These are phyloP conservation scores for Gallinago nigripennis DNA, from an alignment of 2,797 vertebrate species.

Conservation along the genomic window DNA sequence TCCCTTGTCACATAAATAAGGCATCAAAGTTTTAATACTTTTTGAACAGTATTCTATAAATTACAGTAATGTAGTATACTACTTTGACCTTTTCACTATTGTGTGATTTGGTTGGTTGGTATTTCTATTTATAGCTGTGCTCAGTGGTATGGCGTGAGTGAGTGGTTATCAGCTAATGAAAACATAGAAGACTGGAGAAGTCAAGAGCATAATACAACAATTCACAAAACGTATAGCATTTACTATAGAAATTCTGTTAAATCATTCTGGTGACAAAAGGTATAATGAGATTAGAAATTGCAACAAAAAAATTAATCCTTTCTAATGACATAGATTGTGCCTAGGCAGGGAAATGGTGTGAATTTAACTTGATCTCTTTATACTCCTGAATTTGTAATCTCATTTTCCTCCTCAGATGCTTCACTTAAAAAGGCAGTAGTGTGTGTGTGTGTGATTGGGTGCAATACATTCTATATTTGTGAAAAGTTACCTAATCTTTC, in stretches of 20 bases:
- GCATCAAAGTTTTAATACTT: constrained; percentile 64
- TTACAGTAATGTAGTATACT: constrained; percentile 66
- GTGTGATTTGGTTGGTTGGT: constrained; percentile 72
- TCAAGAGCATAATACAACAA: constrained; percentile 41
- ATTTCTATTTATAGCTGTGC: constrained; percentile 71
- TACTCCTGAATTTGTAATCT: constrained; percentile 60
- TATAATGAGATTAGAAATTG: constrained; percentile 76
- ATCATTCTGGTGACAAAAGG: constrained; percentile 72
- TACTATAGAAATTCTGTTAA: constrained; percentile 69
- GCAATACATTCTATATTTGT: constrained; percentile 18
- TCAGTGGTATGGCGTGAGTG: constrained; percentile 47
- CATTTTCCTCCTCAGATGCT: constrained; percentile 50
- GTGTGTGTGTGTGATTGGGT: neutral
- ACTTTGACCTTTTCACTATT: constrained; percentile 74
- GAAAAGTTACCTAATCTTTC: constrained; percentile 49
- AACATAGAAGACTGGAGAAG: constrained; percentile 63
- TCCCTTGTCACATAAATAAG: constrained; percentile 64
- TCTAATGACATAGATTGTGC: constrained; percentile 62
- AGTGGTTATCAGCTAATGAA: constrained; percentile 71
- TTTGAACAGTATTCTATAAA: constrained; percentile 65
- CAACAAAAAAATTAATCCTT: constrained; percentile 68
- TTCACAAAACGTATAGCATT: constrained; percentile 57
- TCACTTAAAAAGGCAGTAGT: constrained; percentile 28
- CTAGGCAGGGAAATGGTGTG: constrained; percentile 22
- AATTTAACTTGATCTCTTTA: constrained; percentile 70